phyloP scores from a whole-genome alignment of 2,797 vertebrate genomes.

The Poeciliopsis paucimaculata region DNA sequence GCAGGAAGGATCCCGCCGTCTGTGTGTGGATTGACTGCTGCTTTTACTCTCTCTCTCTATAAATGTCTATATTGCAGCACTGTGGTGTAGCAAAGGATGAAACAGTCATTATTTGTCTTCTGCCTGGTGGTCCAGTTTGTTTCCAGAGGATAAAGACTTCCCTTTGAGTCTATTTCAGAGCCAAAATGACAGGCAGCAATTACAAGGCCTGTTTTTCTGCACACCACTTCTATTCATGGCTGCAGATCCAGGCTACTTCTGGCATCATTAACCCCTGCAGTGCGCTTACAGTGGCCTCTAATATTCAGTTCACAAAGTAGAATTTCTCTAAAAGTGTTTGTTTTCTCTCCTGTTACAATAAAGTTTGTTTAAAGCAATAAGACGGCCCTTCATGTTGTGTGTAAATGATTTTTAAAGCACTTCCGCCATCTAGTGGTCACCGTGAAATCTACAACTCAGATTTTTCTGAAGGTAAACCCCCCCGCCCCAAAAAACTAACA shows the following conservation, averaged over 20 bases:
- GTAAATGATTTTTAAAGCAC: constrained; percentile 25
- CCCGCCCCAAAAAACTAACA: background rate
- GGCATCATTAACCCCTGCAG: constrained; percentile 47
- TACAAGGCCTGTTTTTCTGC: constrained; percentile 60
- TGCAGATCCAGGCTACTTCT: constrained; percentile 60
- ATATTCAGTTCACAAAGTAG: constrained; percentile 4
- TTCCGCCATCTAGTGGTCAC: constrained; percentile 71
- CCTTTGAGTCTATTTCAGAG: constrained; percentile 58
- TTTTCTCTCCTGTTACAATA: constrained; percentile 8
- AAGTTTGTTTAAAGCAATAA: constrained; percentile 11
- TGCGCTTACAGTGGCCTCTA: constrained; percentile 1
- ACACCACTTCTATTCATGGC: constrained; percentile 52
- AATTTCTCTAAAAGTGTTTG: background rate
- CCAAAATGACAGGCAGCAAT: constrained; percentile 56
- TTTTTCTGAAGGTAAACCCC: background rate
- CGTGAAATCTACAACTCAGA: background rate
- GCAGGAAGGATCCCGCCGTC: constrained; percentile 8
- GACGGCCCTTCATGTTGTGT: background rate
- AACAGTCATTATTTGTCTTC: constrained; percentile 8
- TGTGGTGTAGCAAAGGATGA: background rate
- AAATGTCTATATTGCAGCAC: constrained; percentile 1
- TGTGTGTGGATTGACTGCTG: constrained; percentile 16
- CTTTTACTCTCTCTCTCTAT: background rate
- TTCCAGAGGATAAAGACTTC: constrained; percentile 39
- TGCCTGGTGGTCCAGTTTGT: constrained; percentile 3